Evolutionary conservation across 2,888 invertebrate genomes (phyloP), one percentile per base, ranked within the genome.

Genomic region (Gryllus longicercus): DNA sequence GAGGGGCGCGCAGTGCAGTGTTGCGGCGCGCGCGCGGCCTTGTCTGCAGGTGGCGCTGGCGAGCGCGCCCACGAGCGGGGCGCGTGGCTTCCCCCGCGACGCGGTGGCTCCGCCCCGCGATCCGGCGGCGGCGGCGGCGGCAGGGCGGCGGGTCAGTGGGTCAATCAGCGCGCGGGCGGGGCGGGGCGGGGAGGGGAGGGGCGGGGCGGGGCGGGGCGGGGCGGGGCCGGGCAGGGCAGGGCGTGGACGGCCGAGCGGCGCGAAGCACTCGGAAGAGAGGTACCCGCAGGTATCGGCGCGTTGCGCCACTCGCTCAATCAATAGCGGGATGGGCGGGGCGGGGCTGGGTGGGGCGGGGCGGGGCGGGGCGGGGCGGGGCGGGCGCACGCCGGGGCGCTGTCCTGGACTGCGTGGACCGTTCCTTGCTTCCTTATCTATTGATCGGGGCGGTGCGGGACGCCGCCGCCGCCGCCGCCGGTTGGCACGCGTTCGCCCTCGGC

Each of bases 71-170:
- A 38, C 38, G 38, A 38, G 38, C 8, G 38, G 5, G 8, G 38
- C 8, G 38, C 38, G 38, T 8, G 38, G 38, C 38, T 38, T 38
- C 38, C 38, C 38, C 38, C 38, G 38, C 38, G 38, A 38, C 38
- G 38, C 38, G 38, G 38, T 38, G 38, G 38, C 38, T 38, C 38
- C 38, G 38, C 5, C 38, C 38, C 38, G 38, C 38, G n/a, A 3
- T 38, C 16, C n/a, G 63, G 63, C 63, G 14, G 63, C 63, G 63
- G 16, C 63, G 16, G 16, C 14, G 16, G 63, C 63, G 63, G 63
- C 63, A n/a, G 63, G 63, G 63, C 63, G 63, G 63, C 63, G 63
- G 63, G 63, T 63, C 63, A 63, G 63, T 63, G 63, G 63, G 63
- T 63, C 63, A 63, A 14, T n/a, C 38, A 38, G 38, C 38, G 38